A percentile compares a stretch with the other conserved stretches of the same genome.
Evolutionary conservation across 2,113 vertebrate genomes (phyloP).

Genomic region (Leucoraja erinaceus): DNA sequence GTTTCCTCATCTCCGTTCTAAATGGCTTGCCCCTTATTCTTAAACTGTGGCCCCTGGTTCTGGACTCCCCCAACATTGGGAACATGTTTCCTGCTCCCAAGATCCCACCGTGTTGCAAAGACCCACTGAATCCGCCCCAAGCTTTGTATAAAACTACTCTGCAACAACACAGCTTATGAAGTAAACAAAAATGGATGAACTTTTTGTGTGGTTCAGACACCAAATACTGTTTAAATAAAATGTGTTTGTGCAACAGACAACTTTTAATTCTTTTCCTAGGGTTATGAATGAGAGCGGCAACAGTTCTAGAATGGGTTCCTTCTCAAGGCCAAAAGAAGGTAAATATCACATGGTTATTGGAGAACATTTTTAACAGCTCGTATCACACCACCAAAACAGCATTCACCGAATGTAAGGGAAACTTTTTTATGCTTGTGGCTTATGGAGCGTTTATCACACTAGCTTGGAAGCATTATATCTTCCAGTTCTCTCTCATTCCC

Average conservation of each 20-base stretch:
- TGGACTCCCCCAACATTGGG: too few species aligned
- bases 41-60: too few species aligned
- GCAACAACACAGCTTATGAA: neutral
- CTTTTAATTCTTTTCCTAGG: neutral
- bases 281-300: slow-evolving; percentile 13
- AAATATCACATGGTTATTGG: neutral
- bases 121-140: neutral
- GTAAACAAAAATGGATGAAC: neutral
- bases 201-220: neutral
- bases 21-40: too few species aligned
- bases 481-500: neutral
- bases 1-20: too few species aligned
- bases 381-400: neutral
- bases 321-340: slow-evolving; percentile 2
- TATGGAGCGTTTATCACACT: neutral
- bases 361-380: neutral
- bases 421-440: neutral
- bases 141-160: neutral
- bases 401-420: neutral
- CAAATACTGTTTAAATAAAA: neutral
- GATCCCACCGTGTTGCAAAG: neutral
- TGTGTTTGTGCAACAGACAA: too few species aligned
- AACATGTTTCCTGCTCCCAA: too few species aligned
- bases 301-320: neutral
- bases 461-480: neutral